phyloP scores from a whole-genome alignment of 2,113 vertebrate genomes.

The Apeltes quadracus region DNA sequence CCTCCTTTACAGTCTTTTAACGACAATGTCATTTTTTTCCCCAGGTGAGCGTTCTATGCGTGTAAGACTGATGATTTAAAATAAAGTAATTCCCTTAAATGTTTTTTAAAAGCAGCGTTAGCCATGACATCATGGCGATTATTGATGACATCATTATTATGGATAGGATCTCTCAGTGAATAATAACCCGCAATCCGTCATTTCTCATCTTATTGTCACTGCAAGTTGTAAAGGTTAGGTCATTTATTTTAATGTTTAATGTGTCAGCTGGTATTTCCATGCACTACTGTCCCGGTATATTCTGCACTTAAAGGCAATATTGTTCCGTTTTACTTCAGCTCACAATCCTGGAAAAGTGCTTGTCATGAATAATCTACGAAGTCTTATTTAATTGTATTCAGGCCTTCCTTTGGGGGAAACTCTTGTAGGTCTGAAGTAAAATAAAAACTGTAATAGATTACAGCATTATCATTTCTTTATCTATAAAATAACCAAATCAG shows the following conservation, averaged over 20 bases:
- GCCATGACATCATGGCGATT: slow-evolving; percentile 74
- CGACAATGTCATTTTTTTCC: slow-evolving; percentile 68
- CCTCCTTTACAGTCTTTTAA: slow-evolving; percentile 50
- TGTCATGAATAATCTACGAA: slow-evolving; percentile 74
- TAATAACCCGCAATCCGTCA: slow-evolving; percentile 86
- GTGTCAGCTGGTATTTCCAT: slow-evolving; percentile 79
- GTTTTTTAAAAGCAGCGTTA: slow-evolving; percentile 83
- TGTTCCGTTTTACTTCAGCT: slow-evolving; percentile 75
- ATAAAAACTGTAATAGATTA: slow-evolving; percentile 27
- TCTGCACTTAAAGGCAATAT: slow-evolving; percentile 78
- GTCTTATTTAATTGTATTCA: slow-evolving; percentile 68
- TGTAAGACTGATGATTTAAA: slow-evolving; percentile 73
- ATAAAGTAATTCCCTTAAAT: slow-evolving; percentile 83
- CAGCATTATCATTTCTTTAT: slow-evolving; percentile 19
- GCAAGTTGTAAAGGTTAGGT: slow-evolving; percentile 86
- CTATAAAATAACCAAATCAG: slow-evolving; percentile 23
- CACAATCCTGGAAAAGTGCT: slow-evolving; percentile 76
- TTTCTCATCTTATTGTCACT: slow-evolving; percentile 83
- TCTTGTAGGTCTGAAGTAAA: slow-evolving; percentile 16
- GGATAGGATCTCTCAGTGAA: slow-evolving; percentile 82
- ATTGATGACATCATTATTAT: slow-evolving; percentile 87
- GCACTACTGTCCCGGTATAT: slow-evolving; percentile 75
- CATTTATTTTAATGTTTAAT: slow-evolving; percentile 87
- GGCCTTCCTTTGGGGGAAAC: slow-evolving; percentile 21
- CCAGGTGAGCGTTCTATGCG: slow-evolving; percentile 71